These are phyloP conservation scores for Romanomermis culicivorax DNA, from an alignment of 2,888 invertebrate genomes.

Conservation along the genomic window DNA sequence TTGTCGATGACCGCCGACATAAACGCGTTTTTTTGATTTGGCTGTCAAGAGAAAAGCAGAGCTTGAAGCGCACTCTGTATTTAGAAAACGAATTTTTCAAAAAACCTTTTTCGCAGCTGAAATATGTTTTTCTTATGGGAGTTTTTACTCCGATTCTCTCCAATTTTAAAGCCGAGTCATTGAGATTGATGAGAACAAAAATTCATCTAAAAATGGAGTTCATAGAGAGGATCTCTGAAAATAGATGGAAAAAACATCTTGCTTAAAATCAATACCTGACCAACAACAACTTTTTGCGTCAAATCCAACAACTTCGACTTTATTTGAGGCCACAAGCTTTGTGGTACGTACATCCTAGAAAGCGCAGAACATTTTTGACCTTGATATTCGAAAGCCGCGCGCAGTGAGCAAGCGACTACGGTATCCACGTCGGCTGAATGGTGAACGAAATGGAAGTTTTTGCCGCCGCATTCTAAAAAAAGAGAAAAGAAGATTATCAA, in stretches of 20 bases:
- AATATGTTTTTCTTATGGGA: too few species aligned
- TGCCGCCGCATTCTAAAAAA: slow-evolving; percentile 81
- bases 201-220: too few species aligned
- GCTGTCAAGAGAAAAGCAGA: slow-evolving; percentile 23
- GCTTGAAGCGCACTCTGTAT: background rate
- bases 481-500: too few species aligned
- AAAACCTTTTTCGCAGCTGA: slow-evolving; percentile 4
- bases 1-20: slow-evolving; percentile 90
- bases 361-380: slow-evolving; percentile 98
- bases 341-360: slow-evolving; percentile 83
- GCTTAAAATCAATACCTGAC: too few species aligned
- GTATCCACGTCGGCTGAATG: slow-evolving; percentile 59
- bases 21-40: slow-evolving; percentile 42
- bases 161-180: too few species aligned
- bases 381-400: slow-evolving; percentile 73
- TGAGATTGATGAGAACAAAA: background rate
- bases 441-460: slow-evolving; percentile 94
- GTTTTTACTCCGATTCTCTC: too few species aligned
- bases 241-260: too few species aligned
- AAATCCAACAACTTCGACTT: slow-evolving; percentile 39
- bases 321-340: slow-evolving; percentile 56
- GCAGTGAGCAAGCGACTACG: slow-evolving; percentile 60
- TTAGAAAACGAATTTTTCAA: too few species aligned
- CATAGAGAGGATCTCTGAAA: too few species aligned
- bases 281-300: too few species aligned